These are phyloP conservation scores for Acanthacorydalis orientalis DNA, from an alignment of 2,888 invertebrate species.

Conservation along the genomic window DNA sequence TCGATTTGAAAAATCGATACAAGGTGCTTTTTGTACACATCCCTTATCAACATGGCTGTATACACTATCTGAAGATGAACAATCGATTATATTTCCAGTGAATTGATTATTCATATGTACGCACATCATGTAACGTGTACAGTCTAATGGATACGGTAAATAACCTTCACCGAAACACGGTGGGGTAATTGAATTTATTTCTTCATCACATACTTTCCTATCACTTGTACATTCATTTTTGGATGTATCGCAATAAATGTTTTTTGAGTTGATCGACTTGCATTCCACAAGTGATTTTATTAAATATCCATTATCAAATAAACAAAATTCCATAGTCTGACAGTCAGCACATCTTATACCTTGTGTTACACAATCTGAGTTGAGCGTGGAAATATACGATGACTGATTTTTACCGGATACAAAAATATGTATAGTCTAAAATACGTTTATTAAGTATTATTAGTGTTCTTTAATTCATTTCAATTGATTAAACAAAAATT, in stretches of 20 bases:
- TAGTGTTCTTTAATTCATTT: too few relatives aligned
- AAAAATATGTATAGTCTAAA: too few relatives aligned
- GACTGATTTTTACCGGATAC: too few relatives aligned
- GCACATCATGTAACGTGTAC: slow-evolving; percentile 6
- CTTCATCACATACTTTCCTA: background rate
- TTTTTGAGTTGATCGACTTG: background rate
- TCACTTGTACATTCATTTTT: slow-evolving; percentile 4
- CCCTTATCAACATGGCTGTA: too few relatives aligned
- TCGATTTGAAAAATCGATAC: too few relatives aligned
- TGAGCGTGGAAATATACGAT: too few relatives aligned
- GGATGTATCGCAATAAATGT: slow-evolving; percentile 3
- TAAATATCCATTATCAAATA: background rate
- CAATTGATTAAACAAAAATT: too few relatives aligned
- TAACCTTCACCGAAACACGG: slow-evolving; percentile 4
- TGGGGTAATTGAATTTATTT: background rate
- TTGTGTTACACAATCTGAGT: background rate
- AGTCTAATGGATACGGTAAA: slow-evolving; percentile 6
- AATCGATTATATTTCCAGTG: too few relatives aligned
- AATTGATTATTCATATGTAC: background rate
- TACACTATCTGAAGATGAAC: too few relatives aligned
- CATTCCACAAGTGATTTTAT: background rate
- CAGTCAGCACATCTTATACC: slow-evolving; percentile 6
- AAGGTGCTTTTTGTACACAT: too few relatives aligned
- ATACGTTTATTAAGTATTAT: too few relatives aligned
- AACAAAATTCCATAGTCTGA: slow-evolving; percentile 6